Evolutionary conservation across 2,888 invertebrate species (phyloP), one percentile per base, ranked within the genome.

Genomic region (Spilosoma lubricipeda): DNA sequence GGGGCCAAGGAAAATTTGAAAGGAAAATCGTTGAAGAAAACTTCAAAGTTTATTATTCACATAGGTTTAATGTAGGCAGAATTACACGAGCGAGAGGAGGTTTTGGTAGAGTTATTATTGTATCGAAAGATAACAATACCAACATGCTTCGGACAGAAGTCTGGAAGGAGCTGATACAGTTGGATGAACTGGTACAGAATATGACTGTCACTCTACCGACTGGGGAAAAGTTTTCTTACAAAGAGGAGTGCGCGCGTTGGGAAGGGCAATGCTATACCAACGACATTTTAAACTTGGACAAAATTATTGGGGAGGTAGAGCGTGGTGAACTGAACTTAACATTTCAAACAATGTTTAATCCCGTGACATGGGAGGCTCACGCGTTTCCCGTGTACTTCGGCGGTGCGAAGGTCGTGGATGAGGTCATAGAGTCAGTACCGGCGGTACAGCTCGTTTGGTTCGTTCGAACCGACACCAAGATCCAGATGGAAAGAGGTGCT

Each of bases 371-470:
- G 97, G 98, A 98, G 88, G 97, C 98, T 0, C 98, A 98, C 88
- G 97, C 98, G 39, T 98, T 98, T 90, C 98, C 98, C 0, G 98
- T 99, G 0, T 98, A 97, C 94, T 98, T 99, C 90, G 99, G 99
- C 2, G 99, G 99, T 0, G 97, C 98, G 0, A 96, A 97, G 85
- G 96, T 98, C 36, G 97, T 98, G 76, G 98, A 98, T 84, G 97
- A 97, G 73, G 96, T 96, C 79, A 98, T 98, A 65, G 96, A 97
- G 48, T 97, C 97, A 63, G 98, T 98, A 3, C 98, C 98, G 3
- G 98, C 98, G 0, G 96, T 99, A n/a, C 99, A 99, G 90, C 94
- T 99, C 76, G 98, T 98, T 30, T 99, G 99, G 95, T 99, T 99
- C 92, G 97, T 98, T 70, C 97, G 97, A 73, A 98, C 98, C 0